phyloP scores from a whole-genome alignment of 2,797 vertebrate genomes.

The Onychomys torridus region DNA sequence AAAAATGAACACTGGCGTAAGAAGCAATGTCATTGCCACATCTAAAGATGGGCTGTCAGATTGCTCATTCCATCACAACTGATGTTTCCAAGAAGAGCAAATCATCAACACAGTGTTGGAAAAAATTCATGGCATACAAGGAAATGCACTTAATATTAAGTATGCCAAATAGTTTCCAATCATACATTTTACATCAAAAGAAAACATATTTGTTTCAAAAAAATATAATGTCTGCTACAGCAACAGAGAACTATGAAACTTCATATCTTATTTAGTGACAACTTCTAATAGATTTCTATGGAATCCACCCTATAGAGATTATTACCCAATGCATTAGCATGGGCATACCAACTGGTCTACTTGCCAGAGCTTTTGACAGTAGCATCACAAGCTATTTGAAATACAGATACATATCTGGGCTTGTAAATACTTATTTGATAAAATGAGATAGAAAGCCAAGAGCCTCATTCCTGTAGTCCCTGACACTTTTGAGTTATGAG shows the following conservation, averaged over 20 bases:
- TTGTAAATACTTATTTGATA: constrained; percentile 24
- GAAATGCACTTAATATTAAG: constrained; percentile 1
- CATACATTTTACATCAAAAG: constrained; percentile 34
- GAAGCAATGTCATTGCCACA: background rate
- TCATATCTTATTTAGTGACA: background rate
- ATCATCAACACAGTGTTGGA: background rate
- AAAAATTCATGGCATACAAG: background rate
- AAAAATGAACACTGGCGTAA: background rate
- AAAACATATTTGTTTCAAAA: background rate
- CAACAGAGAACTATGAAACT: background rate
- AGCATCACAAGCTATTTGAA: constrained; percentile 34
- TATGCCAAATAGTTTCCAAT: background rate
- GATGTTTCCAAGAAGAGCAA: constrained; percentile 8
- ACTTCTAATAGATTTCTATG: constrained; percentile 30
- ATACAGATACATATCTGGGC: background rate
- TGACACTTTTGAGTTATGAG: background rate
- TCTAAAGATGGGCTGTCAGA: background rate
- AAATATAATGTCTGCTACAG: constrained; percentile 21
- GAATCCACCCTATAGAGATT: background rate
- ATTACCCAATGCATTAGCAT: background rate
- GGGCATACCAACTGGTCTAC: background rate
- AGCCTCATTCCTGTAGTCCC: background rate
- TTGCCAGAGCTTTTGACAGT: constrained; percentile 21
- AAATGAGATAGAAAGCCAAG: constrained; percentile 44
- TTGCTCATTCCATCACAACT: constrained; percentile 4